phyloP scores from a whole-genome alignment of 2,113 vertebrate genomes.

The Phrynosoma blainvillii region DNA sequence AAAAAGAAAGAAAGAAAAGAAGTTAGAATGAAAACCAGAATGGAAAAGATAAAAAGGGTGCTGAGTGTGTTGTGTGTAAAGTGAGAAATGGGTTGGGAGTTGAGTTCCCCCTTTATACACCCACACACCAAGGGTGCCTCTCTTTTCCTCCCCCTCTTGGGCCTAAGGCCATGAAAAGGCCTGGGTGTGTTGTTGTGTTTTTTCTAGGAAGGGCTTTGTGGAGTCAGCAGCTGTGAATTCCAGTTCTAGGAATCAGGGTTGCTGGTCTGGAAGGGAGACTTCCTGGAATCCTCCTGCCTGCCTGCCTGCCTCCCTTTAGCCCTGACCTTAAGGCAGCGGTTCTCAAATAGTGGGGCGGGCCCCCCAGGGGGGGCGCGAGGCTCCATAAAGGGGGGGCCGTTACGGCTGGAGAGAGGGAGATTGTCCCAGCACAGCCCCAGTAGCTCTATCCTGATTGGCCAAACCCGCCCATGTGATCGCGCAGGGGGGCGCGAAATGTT shows the following conservation, averaged over 20 bases:
- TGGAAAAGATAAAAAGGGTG: background rate
- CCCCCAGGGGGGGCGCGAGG: no score
- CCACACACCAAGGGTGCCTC: background rate
- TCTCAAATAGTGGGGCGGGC: no score
- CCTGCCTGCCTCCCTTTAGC: background rate
- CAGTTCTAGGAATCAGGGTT: slow-evolving; percentile 62
- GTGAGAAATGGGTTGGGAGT: background rate
- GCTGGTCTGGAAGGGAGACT: slow-evolving; percentile 48
- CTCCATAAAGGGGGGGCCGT: no score
- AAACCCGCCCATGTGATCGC: no score
- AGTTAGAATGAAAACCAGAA: accelerated
- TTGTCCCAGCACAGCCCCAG: no score
- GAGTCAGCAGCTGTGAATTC: slow-evolving; percentile 55
- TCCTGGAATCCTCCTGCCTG: slow-evolving; percentile 67
- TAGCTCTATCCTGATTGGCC: no score
- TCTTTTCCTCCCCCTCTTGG: background rate
- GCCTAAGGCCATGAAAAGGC: slow-evolving; percentile 14
- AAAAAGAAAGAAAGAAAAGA: no score
- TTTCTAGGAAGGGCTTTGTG: slow-evolving; percentile 63
- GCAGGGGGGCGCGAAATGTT: no score
- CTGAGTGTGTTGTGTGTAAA: background rate
- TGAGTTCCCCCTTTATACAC: accelerated
- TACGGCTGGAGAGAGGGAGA: no score
- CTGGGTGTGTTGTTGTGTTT: background rate
- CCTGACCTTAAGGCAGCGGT: slow-evolving; percentile 56